Evolutionary conservation across 2,113 vertebrate species (phyloP).

Genomic region (Oenanthe melanoleuca): DNA sequence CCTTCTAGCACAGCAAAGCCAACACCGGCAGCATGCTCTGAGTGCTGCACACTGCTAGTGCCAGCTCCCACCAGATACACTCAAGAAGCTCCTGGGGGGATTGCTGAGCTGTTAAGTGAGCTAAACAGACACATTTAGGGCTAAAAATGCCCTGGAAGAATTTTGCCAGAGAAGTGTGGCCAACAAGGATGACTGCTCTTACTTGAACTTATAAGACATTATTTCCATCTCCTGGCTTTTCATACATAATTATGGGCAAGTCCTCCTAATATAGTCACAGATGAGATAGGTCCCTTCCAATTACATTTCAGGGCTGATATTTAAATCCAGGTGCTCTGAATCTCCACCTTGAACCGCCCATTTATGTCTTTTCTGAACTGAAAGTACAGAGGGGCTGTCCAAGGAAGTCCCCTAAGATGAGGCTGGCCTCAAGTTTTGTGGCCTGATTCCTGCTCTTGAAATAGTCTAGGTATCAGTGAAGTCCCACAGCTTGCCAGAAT

Average conservation of each 20-base stretch:
- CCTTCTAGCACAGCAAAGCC: not conserved
- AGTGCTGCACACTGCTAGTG: not conserved
- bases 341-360: not conserved
- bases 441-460: not conserved
- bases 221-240: not conserved
- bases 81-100: not conserved
- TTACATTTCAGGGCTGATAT: not conserved
- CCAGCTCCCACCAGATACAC: not conserved
- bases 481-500: not conserved
- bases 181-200: not conserved
- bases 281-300: not conserved
- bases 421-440: fast-evolving
- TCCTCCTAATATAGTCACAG: not conserved
- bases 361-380: not conserved
- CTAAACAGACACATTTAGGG: not conserved
- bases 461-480: not conserved
- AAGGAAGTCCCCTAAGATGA: not conserved
- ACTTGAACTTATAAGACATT: not conserved
- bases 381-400: not conserved
- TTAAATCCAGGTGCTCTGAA: not conserved
- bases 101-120: not conserved
- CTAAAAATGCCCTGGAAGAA: not conserved
- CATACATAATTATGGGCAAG: not conserved
- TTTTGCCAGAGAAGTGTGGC: not conserved
- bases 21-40: not conserved